phyloP scores from a whole-genome alignment of 23 tunicate genomes.

The Ascidia mentula region DNA sequence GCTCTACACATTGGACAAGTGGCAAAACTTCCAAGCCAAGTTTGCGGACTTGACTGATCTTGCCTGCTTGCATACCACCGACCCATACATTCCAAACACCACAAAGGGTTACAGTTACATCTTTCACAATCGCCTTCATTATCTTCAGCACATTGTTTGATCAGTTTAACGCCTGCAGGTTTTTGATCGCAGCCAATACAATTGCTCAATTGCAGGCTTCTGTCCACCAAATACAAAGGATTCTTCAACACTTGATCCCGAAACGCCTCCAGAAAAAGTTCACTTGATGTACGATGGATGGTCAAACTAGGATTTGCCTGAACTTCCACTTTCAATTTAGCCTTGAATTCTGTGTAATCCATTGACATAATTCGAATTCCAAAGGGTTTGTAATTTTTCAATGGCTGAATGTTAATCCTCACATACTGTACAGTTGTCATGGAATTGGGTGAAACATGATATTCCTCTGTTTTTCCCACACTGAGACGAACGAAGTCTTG shows the following conservation, averaged over 20 bases:
- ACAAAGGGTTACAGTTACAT: slow-evolving; percentile 72
- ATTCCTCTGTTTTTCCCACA: slow-evolving; percentile 63
- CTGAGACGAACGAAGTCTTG: slow-evolving; percentile 64
- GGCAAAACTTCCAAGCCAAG: slow-evolving; percentile 79
- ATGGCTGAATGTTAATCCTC: slow-evolving; percentile 34
- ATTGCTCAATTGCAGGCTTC: slow-evolving; percentile 13
- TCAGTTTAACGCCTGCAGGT: slow-evolving; percentile 46
- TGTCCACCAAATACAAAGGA: slow-evolving; percentile 15
- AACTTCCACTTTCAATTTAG: slow-evolving; percentile 29
- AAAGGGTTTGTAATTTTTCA: slow-evolving; percentile 35
- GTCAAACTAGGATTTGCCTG: slow-evolving; percentile 49
- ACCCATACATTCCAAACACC: slow-evolving; percentile 95
- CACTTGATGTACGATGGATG: slow-evolving; percentile 53
- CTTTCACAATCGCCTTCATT: slow-evolving; percentile 55
- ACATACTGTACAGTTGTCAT: slow-evolving; percentile 74
- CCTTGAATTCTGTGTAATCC: slow-evolving; percentile 72
- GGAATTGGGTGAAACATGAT: slow-evolving; percentile 73
- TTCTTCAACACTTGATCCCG: slow-evolving; percentile 66
- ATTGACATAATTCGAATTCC: slow-evolving; percentile 63
- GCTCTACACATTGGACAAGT: slow-evolving; percentile 96
- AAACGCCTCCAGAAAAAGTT: slow-evolving; percentile 74
- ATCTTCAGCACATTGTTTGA: slow-evolving; percentile 60
- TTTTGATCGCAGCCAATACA: slow-evolving; percentile 93
- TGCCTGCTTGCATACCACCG: slow-evolving; percentile 92
- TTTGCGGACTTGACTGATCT: slow-evolving; percentile 53